Base-by-base conservation (phyloP, 2,113 vertebrate species). In the Saguinus midas region DNA sequence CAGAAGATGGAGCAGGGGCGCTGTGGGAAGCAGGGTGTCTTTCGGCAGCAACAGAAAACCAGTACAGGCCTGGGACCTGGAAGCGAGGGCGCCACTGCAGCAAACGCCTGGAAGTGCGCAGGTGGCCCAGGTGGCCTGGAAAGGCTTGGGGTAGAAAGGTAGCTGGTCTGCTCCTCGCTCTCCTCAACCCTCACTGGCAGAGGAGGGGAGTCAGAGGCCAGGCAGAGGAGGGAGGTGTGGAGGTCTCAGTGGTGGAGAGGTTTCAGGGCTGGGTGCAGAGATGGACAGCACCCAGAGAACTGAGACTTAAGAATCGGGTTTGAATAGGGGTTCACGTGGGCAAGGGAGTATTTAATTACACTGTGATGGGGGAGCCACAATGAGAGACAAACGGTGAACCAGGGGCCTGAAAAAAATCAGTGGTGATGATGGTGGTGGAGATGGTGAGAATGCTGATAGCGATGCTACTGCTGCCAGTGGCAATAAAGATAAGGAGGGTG, bases 1-100 rank as follows among this genome's bases (percentile, higher is more conserved):
- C 4, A 5, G 72, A 64, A 25, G 9, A 37, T 0, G 2, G 43
- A 11, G 27, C 16, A 61, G 40, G 7, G 20, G 64, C 13, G 2
- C 25, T 4, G 37, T 8, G 32, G 64, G 10, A 32, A 64, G 11
- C 50, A 37, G 92, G 14, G 61, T 20, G 17, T 23, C 32, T 73
- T 25, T 35, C 13, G 10, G 52, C 64, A 23, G 76, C 50, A 23
- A 29, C 2, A 52, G 58, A 45, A 43, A 61, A 66, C 25, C 3
- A n/a, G 29, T 43, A 13, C 37, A 48, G 20, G 29, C 32, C 13
- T 23, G 45, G 37, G 14, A 1, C 16, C 81, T 50, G 4, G 57
- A 66, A 55, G 45, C 0, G 2, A 17, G 13, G 20, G 13, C 2
- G 9, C 50, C 11, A 6, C 29, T 76, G 11, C 11, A n/a, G 40